Conservation (phyloP, 2,888 invertebrate genomes). For the Hecatera dysodea region DNA sequence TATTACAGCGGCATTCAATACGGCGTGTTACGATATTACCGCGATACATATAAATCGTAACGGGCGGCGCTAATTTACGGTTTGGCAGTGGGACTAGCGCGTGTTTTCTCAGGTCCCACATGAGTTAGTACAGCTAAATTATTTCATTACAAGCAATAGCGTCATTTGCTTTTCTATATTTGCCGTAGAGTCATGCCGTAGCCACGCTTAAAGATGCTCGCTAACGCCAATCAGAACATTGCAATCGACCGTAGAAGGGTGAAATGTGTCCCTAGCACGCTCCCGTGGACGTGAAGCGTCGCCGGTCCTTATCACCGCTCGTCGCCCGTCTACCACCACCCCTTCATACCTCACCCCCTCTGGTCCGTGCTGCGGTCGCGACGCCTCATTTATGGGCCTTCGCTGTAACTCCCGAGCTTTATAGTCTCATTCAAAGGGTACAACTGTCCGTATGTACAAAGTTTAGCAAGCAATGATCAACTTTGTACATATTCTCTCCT, state of each 20-base stretch:
- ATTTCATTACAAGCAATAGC: not conserved
- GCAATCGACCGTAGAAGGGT: slow-evolving; percentile 60
- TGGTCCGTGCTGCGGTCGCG: slow-evolving; percentile 47
- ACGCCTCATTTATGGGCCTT: slow-evolving; percentile 47
- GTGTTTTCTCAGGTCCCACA: slow-evolving; percentile 8
- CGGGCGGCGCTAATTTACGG: slow-evolving; percentile 6
- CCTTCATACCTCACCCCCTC: slow-evolving; percentile 19
- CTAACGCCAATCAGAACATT: slow-evolving; percentile 28
- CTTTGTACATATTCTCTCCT: slow-evolving; percentile 27
- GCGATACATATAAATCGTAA: slow-evolving; percentile 9
- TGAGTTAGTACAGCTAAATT: slow-evolving; percentile 8
- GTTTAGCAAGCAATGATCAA: too few relatives aligned
- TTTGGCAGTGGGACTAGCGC: slow-evolving; percentile 2
- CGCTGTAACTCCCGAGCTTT: slow-evolving; percentile 41
- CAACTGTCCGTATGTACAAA: slow-evolving; percentile 26
- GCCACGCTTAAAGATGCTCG: not conserved
- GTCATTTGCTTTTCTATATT: not conserved
- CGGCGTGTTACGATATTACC: too few relatives aligned
- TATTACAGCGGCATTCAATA: too few relatives aligned
- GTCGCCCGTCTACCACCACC: slow-evolving; percentile 29
- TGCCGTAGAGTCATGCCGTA: not conserved
- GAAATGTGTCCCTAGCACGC: slow-evolving; percentile 55
- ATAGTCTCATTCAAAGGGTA: slow-evolving; percentile 40
- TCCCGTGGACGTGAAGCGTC: slow-evolving; percentile 49
- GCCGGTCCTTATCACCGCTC: slow-evolving; percentile 53